Evolutionary conservation across 2,113 vertebrate genomes (phyloP).

Genomic region (Calyptomena viridis): DNA sequence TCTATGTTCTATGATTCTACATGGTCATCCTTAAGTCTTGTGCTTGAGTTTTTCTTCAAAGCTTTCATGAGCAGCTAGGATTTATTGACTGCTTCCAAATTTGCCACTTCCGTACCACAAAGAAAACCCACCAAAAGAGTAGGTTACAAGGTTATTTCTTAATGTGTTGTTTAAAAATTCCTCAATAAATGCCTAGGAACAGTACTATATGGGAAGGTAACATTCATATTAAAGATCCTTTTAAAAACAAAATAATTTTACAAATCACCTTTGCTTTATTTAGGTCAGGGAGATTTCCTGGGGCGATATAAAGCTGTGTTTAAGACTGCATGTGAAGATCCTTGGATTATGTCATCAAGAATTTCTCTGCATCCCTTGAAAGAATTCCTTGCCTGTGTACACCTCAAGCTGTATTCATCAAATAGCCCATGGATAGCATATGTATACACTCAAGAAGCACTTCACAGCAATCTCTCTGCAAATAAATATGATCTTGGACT

Average conservation of each 20-base stretch:
- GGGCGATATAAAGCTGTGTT: conserved; percentile 66
- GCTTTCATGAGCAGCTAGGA: background rate
- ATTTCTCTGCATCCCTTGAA: conserved; percentile 53
- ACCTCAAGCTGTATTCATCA: conserved; percentile 53
- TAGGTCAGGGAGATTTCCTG: conserved; percentile 56
- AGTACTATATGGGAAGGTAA: background rate
- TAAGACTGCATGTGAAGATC: conserved; percentile 44
- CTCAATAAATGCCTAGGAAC: background rate
- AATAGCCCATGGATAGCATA: conserved; percentile 52
- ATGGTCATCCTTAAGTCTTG: background rate
- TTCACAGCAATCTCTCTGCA: background rate
- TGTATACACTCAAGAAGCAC: conserved; percentile 47
- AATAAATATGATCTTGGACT: conserved; percentile 59
- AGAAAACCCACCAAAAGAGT: background rate
- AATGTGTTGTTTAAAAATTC: background rate
- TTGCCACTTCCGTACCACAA: background rate
- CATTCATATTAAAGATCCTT: background rate
- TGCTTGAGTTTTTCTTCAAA: background rate
- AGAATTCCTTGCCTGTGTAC: conserved; percentile 66
- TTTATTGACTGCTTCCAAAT: background rate
- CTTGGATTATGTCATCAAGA: conserved; percentile 58
- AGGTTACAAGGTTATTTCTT: background rate
- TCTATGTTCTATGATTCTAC: background rate
- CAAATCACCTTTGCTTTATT: conserved; percentile 10
- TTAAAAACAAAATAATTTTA: background rate